Conservation (phyloP, 1,140 invertebrate genomes). For the Achatina immaculata region DNA sequence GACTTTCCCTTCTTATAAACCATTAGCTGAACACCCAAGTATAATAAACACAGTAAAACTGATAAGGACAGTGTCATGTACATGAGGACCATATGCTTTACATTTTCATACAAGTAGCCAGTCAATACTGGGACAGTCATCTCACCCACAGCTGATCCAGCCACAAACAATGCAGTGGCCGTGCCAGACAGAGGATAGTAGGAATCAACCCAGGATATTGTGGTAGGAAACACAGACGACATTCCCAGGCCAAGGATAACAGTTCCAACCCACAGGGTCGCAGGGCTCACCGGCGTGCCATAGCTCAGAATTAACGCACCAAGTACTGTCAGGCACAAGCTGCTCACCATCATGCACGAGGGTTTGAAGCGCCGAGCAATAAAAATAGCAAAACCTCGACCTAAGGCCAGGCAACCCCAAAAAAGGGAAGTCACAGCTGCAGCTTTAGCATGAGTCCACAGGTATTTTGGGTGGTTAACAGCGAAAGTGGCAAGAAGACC, state of each 20-base stretch:
- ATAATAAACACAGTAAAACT: constrained; percentile 53
- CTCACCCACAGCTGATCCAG: constrained; percentile 73
- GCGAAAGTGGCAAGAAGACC: constrained; percentile 71
- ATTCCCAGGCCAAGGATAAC: constrained; percentile 70
- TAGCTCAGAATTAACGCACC: constrained; percentile 69
- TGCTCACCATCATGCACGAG: constrained; percentile 66
- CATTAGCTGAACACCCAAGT: constrained; percentile 61
- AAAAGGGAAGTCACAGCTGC: constrained; percentile 71
- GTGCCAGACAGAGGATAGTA: constrained; percentile 73
- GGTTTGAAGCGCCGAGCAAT: constrained; percentile 68
- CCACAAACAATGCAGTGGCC: constrained; percentile 72
- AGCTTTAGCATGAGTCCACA: constrained; percentile 64
- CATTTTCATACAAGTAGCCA: constrained; percentile 63
- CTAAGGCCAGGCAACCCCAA: constrained; percentile 73
- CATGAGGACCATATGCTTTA: constrained; percentile 67
- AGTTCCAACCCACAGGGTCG: constrained; percentile 60
- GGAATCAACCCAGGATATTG: constrained; percentile 72
- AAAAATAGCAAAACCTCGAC: constrained; percentile 71
- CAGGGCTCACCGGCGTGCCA: constrained; percentile 58
- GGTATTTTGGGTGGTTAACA: constrained; percentile 57
- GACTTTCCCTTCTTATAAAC: constrained; percentile 43
- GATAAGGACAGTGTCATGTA: constrained; percentile 62
- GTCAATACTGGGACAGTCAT: constrained; percentile 70
- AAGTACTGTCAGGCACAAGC: constrained; percentile 65
- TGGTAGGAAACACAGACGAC: constrained; percentile 73